Evolutionary conservation across 2,113 vertebrate species (phyloP).

Genomic region (Amphilophus citrinellus): DNA sequence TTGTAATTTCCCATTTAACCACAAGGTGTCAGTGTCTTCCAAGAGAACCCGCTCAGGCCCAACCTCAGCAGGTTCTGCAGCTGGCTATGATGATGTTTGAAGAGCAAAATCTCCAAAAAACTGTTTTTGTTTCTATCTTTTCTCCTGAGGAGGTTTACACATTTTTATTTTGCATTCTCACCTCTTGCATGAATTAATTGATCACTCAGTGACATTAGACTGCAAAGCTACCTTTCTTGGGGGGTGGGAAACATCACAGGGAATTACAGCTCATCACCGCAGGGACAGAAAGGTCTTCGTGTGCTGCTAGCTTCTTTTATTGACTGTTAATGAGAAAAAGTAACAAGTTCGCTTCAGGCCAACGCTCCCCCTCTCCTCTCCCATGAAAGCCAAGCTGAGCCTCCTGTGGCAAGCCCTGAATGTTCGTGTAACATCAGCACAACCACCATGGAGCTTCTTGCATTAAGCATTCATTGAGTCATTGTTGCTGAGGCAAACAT

Average conservation of each 20-base stretch:
- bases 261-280: slow-evolving; percentile 33
- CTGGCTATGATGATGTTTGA: neutral
- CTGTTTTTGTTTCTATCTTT: neutral
- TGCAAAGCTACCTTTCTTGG: neutral
- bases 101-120: neutral
- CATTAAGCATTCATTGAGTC: slow-evolving; percentile 53
- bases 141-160: neutral
- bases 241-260: neutral
- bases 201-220: neutral
- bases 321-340: slow-evolving; percentile 52
- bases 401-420: slow-evolving; percentile 26
- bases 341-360: slow-evolving; percentile 45
- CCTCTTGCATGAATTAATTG: slow-evolving; percentile 6
- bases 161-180: neutral
- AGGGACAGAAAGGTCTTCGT: slow-evolving; percentile 5
- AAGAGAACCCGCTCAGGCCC: slow-evolving; percentile 13
- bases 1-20: slow-evolving; percentile 15
- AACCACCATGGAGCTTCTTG: slow-evolving; percentile 24
- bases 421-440: slow-evolving; percentile 60
- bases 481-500: slow-evolving; percentile 30
- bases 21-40: slow-evolving; percentile 64
- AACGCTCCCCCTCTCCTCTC: neutral
- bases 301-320: slow-evolving; percentile 11
- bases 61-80: neutral
- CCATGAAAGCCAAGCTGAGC: neutral